Evolutionary conservation across 2,888 invertebrate genomes (phyloP).

Genomic region (Mylabris sibirica): DNA sequence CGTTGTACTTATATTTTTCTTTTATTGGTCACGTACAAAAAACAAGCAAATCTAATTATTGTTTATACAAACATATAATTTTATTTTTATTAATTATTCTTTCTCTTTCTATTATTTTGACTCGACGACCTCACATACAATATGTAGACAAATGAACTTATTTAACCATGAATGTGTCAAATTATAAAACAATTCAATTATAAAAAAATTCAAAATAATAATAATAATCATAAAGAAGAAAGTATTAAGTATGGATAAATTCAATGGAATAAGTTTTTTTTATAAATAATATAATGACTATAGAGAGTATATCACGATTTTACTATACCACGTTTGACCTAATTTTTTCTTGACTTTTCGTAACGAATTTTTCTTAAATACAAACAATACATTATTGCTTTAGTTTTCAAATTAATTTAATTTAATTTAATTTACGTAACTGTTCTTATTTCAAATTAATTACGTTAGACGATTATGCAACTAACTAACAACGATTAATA

Average conservation of each 20-base stretch:
- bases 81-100: neutral
- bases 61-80: neutral
- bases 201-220: neutral
- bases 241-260: neutral
- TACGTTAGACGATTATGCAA: neutral
- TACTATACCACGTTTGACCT: slow-evolving; percentile 16
- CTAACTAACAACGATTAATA: neutral
- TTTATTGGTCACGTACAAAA: slow-evolving; percentile 4
- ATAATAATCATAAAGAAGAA: neutral
- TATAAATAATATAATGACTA: slow-evolving; percentile 1
- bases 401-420: neutral
- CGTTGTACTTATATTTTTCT: slow-evolving; percentile 4
- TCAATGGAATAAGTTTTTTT: slow-evolving; percentile 2
- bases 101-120: neutral
- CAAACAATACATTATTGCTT: slow-evolving; percentile 11
- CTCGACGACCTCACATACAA: neutral
- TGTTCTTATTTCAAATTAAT: slow-evolving; percentile 1
- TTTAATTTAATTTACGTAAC: slow-evolving; percentile 8
- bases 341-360: neutral
- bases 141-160: neutral
- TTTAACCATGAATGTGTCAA: neutral
- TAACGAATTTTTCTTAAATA: neutral
- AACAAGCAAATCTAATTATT: slow-evolving; percentile 9
- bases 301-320: slow-evolving; percentile 10
- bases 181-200: neutral